phyloP scores from a whole-genome alignment of 35 echinoderm and acorn worm genomes.

The Patiria miniata region DNA sequence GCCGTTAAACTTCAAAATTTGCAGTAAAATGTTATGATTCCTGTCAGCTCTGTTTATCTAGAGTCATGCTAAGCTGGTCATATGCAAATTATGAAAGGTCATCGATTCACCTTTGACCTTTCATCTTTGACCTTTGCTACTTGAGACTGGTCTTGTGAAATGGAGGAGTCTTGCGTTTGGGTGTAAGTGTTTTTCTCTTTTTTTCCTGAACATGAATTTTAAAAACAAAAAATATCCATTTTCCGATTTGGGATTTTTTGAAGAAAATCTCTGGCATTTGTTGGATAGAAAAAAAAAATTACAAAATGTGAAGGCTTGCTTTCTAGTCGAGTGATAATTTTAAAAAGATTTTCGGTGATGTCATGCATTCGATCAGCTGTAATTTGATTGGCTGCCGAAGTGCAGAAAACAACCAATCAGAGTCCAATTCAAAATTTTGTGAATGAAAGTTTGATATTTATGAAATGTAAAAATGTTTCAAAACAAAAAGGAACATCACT shows the following conservation, averaged over 20 bases:
- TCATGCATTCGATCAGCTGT: neutral
- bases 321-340: neutral
- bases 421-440: neutral
- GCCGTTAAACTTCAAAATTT: too few species aligned
- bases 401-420: neutral
- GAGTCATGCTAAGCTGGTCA: too few species aligned
- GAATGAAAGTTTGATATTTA: too few species aligned
- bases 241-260: too few species aligned
- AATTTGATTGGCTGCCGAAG: neutral
- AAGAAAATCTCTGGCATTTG: too few species aligned
- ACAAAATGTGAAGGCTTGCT: neutral
- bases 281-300: constrained; percentile 8
- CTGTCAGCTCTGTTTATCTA: too few species aligned
- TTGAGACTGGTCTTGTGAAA: neutral
- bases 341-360: neutral
- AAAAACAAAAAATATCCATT: too few species aligned
- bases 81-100: too few species aligned
- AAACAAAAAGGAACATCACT: too few species aligned
- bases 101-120: constrained; percentile 9
- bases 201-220: neutral
- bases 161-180: constrained; percentile 7
- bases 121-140: neutral
- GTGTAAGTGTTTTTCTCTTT: constrained; percentile 1
- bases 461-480: too few species aligned
- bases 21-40: too few species aligned